Percentiles rank a stretch among this genome's conserved stretches.
Evolutionary conservation across 2,888 invertebrate species (phyloP).

Genomic region (Ditylenchus weischeri): DNA sequence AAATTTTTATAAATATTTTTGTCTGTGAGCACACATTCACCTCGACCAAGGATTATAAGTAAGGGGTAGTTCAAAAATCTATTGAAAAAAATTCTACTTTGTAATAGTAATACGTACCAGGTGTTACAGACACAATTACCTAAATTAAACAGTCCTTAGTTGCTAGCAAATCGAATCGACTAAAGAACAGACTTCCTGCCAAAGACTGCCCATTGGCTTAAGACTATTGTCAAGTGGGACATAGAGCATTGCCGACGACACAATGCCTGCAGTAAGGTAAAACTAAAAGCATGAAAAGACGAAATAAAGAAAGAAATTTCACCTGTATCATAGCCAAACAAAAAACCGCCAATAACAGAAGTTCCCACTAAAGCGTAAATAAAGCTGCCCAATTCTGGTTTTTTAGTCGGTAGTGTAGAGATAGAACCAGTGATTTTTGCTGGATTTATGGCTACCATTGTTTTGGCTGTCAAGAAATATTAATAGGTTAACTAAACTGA

Average conservation of each 20-base stretch:
- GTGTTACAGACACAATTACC: constrained; percentile 50
- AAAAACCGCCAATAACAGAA: constrained; percentile 53
- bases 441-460: too few species aligned
- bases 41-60: too few species aligned
- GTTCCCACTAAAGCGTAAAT: constrained; percentile 36
- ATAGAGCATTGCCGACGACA: constrained; percentile 49
- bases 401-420: neutral
- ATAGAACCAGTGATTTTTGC: too few species aligned
- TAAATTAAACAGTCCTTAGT: neutral
- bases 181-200: constrained; percentile 39
- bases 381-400: constrained; percentile 41
- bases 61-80: neutral
- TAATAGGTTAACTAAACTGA: too few species aligned
- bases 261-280: constrained; percentile 57
- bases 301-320: too few species aligned
- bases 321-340: constrained; percentile 67
- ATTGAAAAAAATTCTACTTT: neutral
- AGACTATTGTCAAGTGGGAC: constrained; percentile 43
- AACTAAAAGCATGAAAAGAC: too few species aligned
- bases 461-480: too few species aligned
- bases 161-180: neutral
- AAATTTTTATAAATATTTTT: too few species aligned
- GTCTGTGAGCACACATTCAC: too few species aligned
- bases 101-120: constrained; percentile 27
- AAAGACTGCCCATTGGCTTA: constrained; percentile 41